These are phyloP conservation scores for Elaphurus davidianus DNA, from an alignment of 2,113 vertebrate species.

Conservation along the genomic window DNA sequence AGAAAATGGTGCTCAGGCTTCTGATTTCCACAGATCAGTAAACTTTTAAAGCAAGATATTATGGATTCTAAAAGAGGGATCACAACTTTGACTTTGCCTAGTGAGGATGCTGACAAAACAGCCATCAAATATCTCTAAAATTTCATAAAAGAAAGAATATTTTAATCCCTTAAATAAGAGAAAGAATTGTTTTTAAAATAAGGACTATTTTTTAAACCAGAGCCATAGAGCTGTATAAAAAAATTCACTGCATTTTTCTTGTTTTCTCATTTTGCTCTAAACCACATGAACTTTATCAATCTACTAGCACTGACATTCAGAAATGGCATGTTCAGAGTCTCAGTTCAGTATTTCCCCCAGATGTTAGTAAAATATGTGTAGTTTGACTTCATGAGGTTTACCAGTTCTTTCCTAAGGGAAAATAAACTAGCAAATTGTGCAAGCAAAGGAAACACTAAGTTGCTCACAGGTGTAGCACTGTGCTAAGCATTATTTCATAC, in stretches of 20 bases:
- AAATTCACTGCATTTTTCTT: not conserved
- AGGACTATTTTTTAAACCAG: not conserved
- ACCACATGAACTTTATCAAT: fast-evolving
- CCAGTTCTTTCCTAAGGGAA: not conserved
- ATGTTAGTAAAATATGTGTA: not conserved
- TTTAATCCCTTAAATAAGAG: not conserved
- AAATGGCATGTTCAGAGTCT: not conserved
- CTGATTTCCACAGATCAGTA: not conserved
- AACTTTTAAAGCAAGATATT: not conserved
- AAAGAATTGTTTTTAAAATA: not conserved
- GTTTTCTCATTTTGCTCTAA: not conserved
- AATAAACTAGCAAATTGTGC: not conserved
- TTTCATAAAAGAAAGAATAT: not conserved
- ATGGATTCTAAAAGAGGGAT: not conserved
- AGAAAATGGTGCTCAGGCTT: not conserved
- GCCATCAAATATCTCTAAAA: not conserved
- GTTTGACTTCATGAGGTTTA: not conserved
- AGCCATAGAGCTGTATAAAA: not conserved
- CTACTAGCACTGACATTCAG: not conserved
- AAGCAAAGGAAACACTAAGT: not conserved
- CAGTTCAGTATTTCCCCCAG: not conserved
- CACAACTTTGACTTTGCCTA: not conserved
- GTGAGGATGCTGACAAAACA: not conserved
- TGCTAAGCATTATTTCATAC: not conserved
- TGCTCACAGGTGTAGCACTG: not conserved